Conservation (phyloP, 2,888 invertebrate genomes). For the Liodrosophila aerea region DNA sequence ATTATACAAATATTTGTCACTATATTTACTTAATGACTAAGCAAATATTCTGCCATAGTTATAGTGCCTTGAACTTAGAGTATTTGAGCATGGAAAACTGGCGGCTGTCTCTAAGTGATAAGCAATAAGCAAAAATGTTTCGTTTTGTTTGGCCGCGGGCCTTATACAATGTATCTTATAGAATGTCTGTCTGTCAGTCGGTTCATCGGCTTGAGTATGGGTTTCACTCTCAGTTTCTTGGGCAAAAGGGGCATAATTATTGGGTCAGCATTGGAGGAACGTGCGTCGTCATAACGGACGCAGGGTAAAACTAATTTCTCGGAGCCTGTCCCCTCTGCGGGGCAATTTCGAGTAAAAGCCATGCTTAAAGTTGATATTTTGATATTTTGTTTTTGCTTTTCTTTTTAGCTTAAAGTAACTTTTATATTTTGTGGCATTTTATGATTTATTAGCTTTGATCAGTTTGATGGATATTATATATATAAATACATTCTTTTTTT, state of each 20-base stretch:
- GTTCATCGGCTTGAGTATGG: constrained; percentile 23
- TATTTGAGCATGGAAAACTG: constrained; percentile 36
- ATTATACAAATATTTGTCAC: too few relatives aligned
- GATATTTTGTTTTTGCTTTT: constrained; percentile 13
- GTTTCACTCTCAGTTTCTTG: constrained; percentile 80
- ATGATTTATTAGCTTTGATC: constrained; percentile 81
- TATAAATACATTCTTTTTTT: constrained; percentile 18
- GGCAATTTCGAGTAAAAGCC: constrained; percentile 71
- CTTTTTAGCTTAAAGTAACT: too few relatives aligned
- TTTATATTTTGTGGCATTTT: constrained; percentile 51
- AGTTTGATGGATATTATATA: constrained; percentile 73
- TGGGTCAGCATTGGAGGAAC: constrained; percentile 73
- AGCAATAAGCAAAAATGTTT: constrained; percentile 61
- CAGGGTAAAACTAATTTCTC: constrained; percentile 69
- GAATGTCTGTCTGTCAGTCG: constrained; percentile 24
- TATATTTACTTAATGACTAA: neutral
- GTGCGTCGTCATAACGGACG: constrained; percentile 64
- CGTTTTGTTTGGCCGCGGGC: constrained; percentile 34
- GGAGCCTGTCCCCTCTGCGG: constrained; percentile 58
- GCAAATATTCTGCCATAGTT: neutral
- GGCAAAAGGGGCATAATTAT: constrained; percentile 69
- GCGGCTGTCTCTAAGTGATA: constrained; percentile 42
- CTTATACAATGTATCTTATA: constrained; percentile 34
- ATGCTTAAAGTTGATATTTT: constrained; percentile 20
- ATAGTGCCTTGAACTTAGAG: neutral